phyloP scores from a whole-genome alignment of 2,888 invertebrate species.

The Hybos culiciformis region DNA sequence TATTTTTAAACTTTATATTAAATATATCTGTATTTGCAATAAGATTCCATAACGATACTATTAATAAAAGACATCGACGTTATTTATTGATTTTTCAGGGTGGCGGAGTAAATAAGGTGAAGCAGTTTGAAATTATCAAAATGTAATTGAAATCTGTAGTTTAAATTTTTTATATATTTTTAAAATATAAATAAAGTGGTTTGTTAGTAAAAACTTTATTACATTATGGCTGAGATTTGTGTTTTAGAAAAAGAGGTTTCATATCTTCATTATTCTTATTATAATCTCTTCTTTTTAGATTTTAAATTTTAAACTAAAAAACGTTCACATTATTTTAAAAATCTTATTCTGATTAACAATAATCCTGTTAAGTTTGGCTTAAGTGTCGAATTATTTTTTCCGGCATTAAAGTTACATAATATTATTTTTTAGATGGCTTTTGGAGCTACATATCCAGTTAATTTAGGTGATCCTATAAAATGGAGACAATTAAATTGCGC shows the following conservation, averaged over 20 bases:
- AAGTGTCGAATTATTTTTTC: not conserved
- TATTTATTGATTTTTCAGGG: constrained; percentile 19
- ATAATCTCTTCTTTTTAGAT: not conserved
- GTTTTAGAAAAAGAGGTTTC: not conserved
- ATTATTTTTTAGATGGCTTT: constrained; percentile 15
- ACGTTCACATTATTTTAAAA: not conserved
- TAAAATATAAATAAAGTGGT: not conserved
- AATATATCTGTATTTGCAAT: too few relatives aligned
- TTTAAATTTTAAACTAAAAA: not conserved
- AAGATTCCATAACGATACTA: too few relatives aligned
- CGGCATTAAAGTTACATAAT: not conserved
- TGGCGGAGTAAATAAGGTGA: constrained; percentile 20
- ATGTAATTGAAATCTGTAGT: not conserved
- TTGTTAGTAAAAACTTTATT: not conserved
- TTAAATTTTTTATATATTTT: not conserved
- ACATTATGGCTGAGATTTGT: not conserved
- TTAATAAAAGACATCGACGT: constrained; percentile 11
- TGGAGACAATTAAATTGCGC: constrained; percentile 25
- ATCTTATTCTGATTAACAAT: not conserved
- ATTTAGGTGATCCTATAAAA: constrained; percentile 22
- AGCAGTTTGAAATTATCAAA: not conserved
- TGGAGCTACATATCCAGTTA: constrained; percentile 22
- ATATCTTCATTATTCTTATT: not conserved
- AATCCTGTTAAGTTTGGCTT: not conserved
- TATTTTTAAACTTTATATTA: too few relatives aligned